Evolutionary conservation across 2,113 vertebrate species (phyloP).

Genomic region (Himantopus leucocephalus): DNA sequence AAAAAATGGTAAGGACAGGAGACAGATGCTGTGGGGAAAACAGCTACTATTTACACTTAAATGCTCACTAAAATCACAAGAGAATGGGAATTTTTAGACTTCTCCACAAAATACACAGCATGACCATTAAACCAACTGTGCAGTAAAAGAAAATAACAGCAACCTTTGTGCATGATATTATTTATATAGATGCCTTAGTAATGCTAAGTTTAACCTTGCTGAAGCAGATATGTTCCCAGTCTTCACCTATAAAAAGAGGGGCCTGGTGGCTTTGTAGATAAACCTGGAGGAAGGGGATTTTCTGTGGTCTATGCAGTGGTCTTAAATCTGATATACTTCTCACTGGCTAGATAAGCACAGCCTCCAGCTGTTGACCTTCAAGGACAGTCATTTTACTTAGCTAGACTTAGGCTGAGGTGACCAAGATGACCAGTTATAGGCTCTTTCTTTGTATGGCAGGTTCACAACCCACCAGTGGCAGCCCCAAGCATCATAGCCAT

Average conservation of each 20-base stretch:
- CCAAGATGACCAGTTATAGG: background rate
- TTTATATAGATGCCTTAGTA: background rate
- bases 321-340: background rate
- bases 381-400: background rate
- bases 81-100: constrained; percentile 19
- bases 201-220: background rate
- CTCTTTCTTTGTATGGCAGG: background rate
- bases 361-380: background rate
- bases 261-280: background rate
- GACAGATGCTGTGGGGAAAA: background rate
- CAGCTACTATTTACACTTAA: background rate
- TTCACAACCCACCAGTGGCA: background rate
- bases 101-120: background rate
- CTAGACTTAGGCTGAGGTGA: background rate
- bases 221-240: background rate
- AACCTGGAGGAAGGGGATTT: background rate
- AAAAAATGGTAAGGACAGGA: background rate
- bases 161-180: background rate
- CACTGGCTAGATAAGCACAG: background rate
- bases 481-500: background rate
- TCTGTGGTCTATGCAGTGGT: background rate
- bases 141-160: background rate
- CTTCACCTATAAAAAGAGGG: background rate
- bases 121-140: background rate
- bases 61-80: constrained; percentile 8